phyloP scores from a whole-genome alignment of 2,113 vertebrate genomes.

The Sciurus niger region DNA sequence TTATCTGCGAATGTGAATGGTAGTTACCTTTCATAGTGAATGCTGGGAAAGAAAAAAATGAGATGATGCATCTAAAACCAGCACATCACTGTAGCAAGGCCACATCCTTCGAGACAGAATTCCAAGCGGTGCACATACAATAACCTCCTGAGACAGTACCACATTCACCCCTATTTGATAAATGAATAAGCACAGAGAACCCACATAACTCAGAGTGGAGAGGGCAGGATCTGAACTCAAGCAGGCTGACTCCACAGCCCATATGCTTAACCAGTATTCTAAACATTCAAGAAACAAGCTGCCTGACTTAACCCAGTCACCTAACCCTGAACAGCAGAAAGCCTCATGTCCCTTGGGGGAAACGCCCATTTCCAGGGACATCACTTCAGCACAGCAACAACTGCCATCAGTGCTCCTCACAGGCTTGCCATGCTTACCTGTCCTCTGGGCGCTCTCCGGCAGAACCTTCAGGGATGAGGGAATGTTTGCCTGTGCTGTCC shows the following conservation, averaged over 20 bases:
- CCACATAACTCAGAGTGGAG: background rate
- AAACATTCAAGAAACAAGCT: too few species aligned
- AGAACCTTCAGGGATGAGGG: background rate
- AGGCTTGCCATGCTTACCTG: background rate
- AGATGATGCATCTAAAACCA: background rate
- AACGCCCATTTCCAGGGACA: background rate
- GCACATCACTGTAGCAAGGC: background rate
- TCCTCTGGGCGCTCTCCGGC: background rate
- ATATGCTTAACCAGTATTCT: background rate
- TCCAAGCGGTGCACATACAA: background rate
- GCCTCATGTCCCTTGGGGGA: fast-evolving
- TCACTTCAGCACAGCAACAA: background rate
- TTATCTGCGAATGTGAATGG: background rate
- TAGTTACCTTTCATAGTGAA: background rate
- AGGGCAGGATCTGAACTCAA: background rate
- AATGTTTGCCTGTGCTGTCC: background rate
- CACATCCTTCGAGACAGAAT: background rate
- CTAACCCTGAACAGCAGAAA: background rate
- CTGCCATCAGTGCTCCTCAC: background rate
- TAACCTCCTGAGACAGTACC: background rate
- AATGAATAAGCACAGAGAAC: background rate
- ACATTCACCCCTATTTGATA: fast-evolving
- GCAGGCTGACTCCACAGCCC: background rate
- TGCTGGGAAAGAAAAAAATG: background rate
- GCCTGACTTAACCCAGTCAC: background rate